phyloP scores from a whole-genome alignment of 2,888 invertebrate species.

The Apodemia hepburni region DNA sequence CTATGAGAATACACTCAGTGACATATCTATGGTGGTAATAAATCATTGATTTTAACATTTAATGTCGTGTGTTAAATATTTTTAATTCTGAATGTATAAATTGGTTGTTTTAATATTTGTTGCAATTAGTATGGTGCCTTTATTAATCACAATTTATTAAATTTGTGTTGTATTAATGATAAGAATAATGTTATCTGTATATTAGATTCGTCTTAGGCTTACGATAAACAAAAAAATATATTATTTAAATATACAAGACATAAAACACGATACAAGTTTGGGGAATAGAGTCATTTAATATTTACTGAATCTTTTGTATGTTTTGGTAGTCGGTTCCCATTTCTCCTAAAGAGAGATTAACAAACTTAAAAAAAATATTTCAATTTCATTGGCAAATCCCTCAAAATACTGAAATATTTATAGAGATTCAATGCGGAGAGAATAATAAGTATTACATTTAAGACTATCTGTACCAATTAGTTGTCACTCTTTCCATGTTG shows the following conservation, averaged over 20 bases:
- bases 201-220: not conserved
- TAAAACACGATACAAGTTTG: no score
- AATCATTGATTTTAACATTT: not conserved
- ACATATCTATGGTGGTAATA: not conserved
- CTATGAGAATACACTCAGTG: not conserved
- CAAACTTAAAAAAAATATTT: no score
- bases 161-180: not conserved
- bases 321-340: no score
- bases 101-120: not conserved
- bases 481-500: no score
- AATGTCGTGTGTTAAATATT: not conserved
- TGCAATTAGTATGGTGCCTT: not conserved
- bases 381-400: no score
- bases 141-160: not conserved
- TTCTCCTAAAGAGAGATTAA: no score
- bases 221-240: not conserved
- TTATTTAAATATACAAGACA: not conserved
- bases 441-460: no score
- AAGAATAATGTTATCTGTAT: not conserved
- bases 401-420: no score
- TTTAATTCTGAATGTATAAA: not conserved
- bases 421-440: no score
- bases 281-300: no score
- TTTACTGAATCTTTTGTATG: no score
- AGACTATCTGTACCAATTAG: no score